phyloP scores from a whole-genome alignment of 2,888 invertebrate species.

The Apoda limacodes region DNA sequence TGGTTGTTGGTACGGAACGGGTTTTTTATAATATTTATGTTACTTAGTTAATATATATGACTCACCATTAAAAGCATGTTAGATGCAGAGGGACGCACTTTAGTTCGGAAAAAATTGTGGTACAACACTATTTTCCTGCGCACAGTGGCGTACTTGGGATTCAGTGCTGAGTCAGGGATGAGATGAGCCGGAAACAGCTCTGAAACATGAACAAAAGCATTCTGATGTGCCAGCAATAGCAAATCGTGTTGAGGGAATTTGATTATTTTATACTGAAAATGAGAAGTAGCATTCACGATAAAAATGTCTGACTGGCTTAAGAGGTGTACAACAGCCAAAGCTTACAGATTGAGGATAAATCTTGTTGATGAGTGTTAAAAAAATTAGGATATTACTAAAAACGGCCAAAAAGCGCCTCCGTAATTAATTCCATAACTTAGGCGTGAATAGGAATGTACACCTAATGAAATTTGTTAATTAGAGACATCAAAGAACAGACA shows the following conservation, averaged over 20 bases:
- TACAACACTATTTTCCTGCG: conserved; percentile 79
- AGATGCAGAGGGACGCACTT: conserved; percentile 79
- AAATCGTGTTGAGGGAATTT: no score
- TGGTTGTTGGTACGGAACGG: no score
- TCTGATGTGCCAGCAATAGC: background rate
- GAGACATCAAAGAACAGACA: no score
- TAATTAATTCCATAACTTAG: no score
- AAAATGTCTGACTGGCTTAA: no score
- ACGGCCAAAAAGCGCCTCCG: no score
- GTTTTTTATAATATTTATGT: no score
- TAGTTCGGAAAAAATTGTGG: conserved; percentile 82
- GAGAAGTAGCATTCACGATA: background rate
- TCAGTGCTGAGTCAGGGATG: conserved; percentile 60
- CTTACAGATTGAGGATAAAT: background rate
- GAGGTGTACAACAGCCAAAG: background rate
- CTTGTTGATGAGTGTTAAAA: background rate
- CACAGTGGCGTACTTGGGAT: conserved; percentile 69
- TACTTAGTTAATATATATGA: no score
- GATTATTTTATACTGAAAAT: no score
- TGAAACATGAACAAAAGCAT: conserved; percentile 29
- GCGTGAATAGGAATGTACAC: no score
- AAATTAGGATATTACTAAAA: no score
- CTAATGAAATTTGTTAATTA: no score
- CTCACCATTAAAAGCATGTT: conserved; percentile 85
- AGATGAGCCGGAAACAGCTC: conserved; percentile 42